Conservation (phyloP, 2,797 vertebrate genomes). For the Gila robusta region DNA sequence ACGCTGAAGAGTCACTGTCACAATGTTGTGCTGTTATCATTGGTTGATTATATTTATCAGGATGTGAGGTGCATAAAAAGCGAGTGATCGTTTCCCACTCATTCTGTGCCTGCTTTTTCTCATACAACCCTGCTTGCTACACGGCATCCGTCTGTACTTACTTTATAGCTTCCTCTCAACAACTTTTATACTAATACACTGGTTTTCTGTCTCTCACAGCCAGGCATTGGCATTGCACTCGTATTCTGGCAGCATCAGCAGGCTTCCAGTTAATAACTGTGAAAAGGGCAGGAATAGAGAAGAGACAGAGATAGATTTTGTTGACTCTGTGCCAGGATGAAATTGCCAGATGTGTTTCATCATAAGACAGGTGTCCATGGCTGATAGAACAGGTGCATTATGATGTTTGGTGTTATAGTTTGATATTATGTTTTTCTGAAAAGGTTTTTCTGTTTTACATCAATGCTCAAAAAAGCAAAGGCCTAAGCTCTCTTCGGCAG, state of each 20-base stretch:
- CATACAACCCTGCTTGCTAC: neutral
- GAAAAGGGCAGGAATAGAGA: conserved; percentile 42
- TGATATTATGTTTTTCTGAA: conserved; percentile 21
- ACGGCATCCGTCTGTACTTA: neutral
- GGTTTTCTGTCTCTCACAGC: conserved; percentile 8
- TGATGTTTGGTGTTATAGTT: conserved; percentile 21
- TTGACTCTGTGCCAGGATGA: conserved; percentile 40
- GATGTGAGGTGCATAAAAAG: neutral
- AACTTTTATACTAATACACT: neutral
- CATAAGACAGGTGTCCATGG: conserved; percentile 43
- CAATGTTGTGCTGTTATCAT: neutral
- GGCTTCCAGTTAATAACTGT: conserved; percentile 42
- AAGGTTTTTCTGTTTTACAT: neutral
- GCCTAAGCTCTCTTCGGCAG: conserved; percentile 7
- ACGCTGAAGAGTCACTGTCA: neutral
- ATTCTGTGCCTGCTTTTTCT: neutral
- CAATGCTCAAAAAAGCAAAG: conserved; percentile 13
- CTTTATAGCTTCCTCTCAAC: neutral
- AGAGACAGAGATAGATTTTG: conserved; percentile 28
- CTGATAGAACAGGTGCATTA: conserved; percentile 47
- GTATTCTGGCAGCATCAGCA: conserved; percentile 23
- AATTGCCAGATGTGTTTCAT: conserved; percentile 50
- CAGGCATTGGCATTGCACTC: neutral
- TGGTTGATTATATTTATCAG: conserved; percentile 7
- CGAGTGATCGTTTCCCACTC: neutral